These are phyloP conservation scores for Rhineura floridana DNA, from an alignment of 2,113 vertebrate genomes.

Conservation along the genomic window DNA sequence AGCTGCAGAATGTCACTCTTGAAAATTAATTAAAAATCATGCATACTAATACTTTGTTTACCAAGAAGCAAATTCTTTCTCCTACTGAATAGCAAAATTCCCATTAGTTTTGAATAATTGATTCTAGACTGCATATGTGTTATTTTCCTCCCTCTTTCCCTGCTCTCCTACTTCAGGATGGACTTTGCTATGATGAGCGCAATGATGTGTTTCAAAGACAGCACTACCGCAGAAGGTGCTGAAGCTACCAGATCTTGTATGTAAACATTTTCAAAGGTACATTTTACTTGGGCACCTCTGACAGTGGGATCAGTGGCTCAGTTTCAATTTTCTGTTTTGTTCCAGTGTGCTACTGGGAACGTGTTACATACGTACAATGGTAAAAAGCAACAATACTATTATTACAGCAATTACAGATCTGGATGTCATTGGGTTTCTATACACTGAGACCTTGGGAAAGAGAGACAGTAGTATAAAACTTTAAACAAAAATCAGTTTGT, in stretches of 20 bases:
- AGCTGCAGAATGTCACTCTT: background rate
- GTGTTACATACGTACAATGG: constrained; percentile 19
- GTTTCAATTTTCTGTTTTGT: constrained; percentile 40
- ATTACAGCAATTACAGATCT: constrained; percentile 46
- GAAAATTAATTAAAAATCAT: constrained; percentile 5
- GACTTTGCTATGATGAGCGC: constrained; percentile 44
- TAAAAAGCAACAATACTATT: constrained; percentile 33
- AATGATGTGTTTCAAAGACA: background rate
- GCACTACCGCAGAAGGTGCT: background rate
- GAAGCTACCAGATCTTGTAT: constrained; percentile 14
- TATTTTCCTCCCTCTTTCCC: constrained; percentile 27
- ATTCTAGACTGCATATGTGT: background rate
- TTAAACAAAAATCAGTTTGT: constrained; percentile 29
- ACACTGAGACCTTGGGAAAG: constrained; percentile 22
- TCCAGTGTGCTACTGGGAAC: constrained; percentile 23
- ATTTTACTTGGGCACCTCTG: background rate
- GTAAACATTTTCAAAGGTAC: constrained; percentile 45
- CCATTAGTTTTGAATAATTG: constrained; percentile 13
- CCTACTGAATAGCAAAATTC: constrained; percentile 14
- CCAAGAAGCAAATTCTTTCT: background rate
- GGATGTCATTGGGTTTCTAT: constrained; percentile 58
- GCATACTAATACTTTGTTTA: constrained; percentile 7
- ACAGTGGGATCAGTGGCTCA: constrained; percentile 12
- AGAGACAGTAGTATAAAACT: constrained; percentile 30
- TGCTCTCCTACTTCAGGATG: constrained; percentile 57